phyloP scores from a whole-genome alignment of 2,113 vertebrate species.

The Hemiprocne comata region DNA sequence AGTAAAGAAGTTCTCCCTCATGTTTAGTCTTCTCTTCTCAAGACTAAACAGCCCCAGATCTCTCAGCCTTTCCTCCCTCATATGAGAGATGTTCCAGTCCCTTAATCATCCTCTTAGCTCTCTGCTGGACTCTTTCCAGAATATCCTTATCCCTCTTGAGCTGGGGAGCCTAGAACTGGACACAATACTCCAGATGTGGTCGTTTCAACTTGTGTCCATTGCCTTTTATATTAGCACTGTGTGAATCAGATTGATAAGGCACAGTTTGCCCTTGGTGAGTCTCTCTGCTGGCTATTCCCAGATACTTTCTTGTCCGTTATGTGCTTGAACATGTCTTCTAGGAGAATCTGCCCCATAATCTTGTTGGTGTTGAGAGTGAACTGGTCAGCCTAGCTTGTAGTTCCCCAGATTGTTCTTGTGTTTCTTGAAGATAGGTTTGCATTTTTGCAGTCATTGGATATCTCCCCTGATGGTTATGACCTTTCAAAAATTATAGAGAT shows the following conservation, averaged over 20 bases:
- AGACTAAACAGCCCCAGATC: too few relatives aligned
- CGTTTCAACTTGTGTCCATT: not conserved
- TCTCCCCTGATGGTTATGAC: not conserved
- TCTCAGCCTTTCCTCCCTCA: too few relatives aligned
- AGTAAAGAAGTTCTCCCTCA: too few relatives aligned
- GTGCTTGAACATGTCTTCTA: not conserved
- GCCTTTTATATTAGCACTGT: not conserved
- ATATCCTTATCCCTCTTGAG: too few relatives aligned
- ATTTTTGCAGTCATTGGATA: not conserved
- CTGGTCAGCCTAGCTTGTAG: not conserved
- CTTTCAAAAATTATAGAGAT: not conserved
- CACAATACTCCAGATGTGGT: too few relatives aligned
- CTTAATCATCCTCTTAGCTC: too few relatives aligned
- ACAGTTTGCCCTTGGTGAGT: not conserved
- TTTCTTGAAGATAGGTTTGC: not conserved
- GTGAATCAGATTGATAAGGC: not conserved
- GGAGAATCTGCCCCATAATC: not conserved
- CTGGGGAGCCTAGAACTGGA: too few relatives aligned
- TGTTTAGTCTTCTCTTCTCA: too few relatives aligned
- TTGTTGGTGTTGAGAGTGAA: not conserved
- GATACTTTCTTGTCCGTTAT: not conserved
- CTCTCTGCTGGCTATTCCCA: not conserved
- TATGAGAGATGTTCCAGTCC: too few relatives aligned
- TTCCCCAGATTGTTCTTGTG: not conserved
- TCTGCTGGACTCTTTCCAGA: too few relatives aligned